phyloP scores from a whole-genome alignment of 2,888 invertebrate species.

The Hoplodrina ambigua region DNA sequence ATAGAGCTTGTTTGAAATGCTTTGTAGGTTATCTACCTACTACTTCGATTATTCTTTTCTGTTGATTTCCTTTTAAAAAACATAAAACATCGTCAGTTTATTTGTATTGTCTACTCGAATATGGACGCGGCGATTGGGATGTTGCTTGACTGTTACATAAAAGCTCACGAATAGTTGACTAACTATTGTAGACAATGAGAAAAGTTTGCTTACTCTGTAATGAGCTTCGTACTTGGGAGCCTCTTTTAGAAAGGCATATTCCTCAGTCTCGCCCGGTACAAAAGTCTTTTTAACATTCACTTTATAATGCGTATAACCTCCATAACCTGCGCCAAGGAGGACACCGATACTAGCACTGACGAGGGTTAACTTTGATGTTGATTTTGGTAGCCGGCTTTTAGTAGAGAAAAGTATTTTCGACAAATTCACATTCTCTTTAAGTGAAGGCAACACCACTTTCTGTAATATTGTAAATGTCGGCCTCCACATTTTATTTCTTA shows the following conservation, averaged over 20 bases:
- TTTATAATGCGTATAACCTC: conserved; percentile 88
- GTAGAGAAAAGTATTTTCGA: conserved; percentile 79
- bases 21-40: conserved; percentile 28
- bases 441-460: conserved; percentile 77
- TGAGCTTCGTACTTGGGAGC: conserved; percentile 89
- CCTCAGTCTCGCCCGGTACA: conserved; percentile 78
- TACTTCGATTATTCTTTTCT: neutral
- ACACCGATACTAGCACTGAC: conserved; percentile 91
- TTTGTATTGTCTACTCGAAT: neutral
- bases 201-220: conserved; percentile 79
- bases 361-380: conserved; percentile 88
- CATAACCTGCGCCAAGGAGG: conserved; percentile 89
- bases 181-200: neutral
- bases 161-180: conserved; percentile 11
- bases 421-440: conserved; percentile 75
- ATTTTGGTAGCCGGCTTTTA: conserved; percentile 79
- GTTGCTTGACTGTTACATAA: conserved; percentile 35
- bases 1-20: conserved; percentile 6
- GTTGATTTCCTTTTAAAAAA: neutral
- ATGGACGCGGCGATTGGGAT: neutral
- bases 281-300: conserved; percentile 79
- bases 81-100: neutral
- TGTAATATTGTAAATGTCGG: conserved; percentile 78
- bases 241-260: conserved; percentile 82
- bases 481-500: conserved; percentile 80